Percentiles rank a stretch among this genome's conserved stretches.
These are phyloP conservation scores for Hemibates koningsi DNA, from an alignment of 2,113 vertebrate species.

Conservation along the genomic window DNA sequence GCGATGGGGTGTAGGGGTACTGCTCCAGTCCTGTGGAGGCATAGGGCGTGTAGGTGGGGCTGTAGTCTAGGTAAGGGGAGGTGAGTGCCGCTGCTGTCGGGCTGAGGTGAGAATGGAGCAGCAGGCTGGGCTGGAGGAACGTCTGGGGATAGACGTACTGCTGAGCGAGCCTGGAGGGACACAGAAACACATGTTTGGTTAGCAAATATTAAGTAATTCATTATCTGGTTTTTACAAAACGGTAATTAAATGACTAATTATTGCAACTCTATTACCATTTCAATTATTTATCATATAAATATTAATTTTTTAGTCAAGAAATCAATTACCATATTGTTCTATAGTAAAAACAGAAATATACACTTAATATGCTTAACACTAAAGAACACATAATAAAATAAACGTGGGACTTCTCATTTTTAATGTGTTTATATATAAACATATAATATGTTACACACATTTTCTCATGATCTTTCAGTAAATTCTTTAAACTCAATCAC, in stretches of 20 bases:
- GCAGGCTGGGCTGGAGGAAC: slow-evolving; percentile 86
- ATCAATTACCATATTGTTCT: background rate
- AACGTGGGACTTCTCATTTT: background rate
- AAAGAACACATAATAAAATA: background rate
- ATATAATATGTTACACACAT: background rate
- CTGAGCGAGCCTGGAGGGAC: slow-evolving; percentile 78
- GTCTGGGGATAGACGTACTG: slow-evolving; percentile 91
- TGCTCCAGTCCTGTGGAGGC: slow-evolving; percentile 84
- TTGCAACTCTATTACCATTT: background rate
- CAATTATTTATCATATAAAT: background rate
- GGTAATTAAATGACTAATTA: background rate
- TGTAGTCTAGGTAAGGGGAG: slow-evolving; percentile 89
- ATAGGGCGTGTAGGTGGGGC: slow-evolving; percentile 83
- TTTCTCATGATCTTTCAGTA: background rate
- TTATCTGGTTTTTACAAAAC: background rate
- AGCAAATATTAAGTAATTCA: background rate
- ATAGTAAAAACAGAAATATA: background rate
- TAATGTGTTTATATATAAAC: background rate
- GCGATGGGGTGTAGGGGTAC: slow-evolving; percentile 87
- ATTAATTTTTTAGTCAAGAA: background rate
- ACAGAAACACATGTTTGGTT: background rate
- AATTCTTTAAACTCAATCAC: background rate
- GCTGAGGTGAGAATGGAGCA: slow-evolving; percentile 85
- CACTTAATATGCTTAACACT: background rate
- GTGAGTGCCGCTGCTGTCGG: slow-evolving; percentile 64